Conservation (phyloP, 2,113 vertebrate species). For the Gopherus flavomarginatus region DNA sequence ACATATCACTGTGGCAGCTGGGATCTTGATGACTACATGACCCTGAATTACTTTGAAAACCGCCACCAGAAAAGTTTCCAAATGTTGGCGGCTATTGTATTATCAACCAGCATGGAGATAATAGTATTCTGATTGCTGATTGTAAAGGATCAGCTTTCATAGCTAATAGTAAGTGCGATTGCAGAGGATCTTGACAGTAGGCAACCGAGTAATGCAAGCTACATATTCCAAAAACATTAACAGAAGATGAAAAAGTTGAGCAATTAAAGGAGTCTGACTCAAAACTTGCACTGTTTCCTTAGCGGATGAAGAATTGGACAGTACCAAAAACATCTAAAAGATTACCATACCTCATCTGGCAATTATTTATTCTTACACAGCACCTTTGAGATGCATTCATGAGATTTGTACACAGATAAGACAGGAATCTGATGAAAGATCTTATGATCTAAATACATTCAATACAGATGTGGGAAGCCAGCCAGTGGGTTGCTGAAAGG, state of each 20-base stretch:
- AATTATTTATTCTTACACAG: constrained; percentile 3
- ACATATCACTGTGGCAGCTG: neutral
- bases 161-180: constrained; percentile 22
- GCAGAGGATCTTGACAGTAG: neutral
- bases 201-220: neutral
- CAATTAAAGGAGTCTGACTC: constrained; percentile 43
- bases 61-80: constrained; percentile 1
- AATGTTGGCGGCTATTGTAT: constrained; percentile 13
- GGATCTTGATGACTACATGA: neutral
- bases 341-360: neutral
- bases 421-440: neutral
- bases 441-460: neutral
- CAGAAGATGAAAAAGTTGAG: neutral
- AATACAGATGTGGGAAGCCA: neutral
- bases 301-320: neutral
- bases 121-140: constrained; percentile 63
- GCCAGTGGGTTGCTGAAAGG: neutral
- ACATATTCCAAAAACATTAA: constrained; percentile 9
- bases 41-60: neutral
- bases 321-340: constrained; percentile 2
- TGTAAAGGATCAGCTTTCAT: constrained; percentile 58
- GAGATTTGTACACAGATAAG: neutral
- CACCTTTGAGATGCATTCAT: neutral
- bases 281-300: neutral
- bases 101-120: constrained; percentile 52